Evolutionary conservation across 2,113 vertebrate species (phyloP), one percentile per base, ranked within the genome.

Genomic region (Poeciliopsis retropinna): DNA sequence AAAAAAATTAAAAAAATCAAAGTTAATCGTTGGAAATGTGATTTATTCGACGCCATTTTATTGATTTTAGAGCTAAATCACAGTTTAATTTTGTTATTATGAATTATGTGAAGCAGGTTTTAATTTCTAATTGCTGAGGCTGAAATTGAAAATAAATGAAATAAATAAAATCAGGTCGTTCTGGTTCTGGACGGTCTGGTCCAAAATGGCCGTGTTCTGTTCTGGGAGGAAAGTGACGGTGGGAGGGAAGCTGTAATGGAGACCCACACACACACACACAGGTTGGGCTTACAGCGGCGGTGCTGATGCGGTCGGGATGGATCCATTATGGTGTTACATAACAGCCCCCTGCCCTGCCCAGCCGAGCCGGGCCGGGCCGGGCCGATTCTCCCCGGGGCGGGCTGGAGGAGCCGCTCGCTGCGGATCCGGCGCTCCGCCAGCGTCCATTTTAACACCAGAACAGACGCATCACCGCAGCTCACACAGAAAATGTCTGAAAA

Each of bases 291-390:
- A 65, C 7, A 19, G 44, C 44, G 44, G 44, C 44, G 44, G 63
- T 32, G 72, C 31, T 28, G 80, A 28, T 67, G 83, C 31, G 14
- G 44, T 79, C 63, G 63, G 70, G 78, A 79, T 71, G 75, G 81
- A 83, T 82, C 88, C 79, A 39, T 78, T 65, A 75, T 78, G 61
- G 61, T 91, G 61, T 91, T 91, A 81, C 74, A 76, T 88, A 89
- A 91, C 73, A 69, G 67, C 73, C 14, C 75, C 32, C 51, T 25
- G 14, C 29, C 51, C 51, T 3, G 30, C 30, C 3, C 3, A 3
- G 30, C 30, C 2, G 30, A 3, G 30, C 30, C 30, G 30, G 30
- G 30, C 30, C 30, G 15, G 69, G 64, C 67, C 75, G 62, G 17
- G 44, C 19, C 44, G 41, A 70, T 71, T 19, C 67, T 72, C 57